A percentile compares a stretch with the other conserved stretches of the same genome.
These are phyloP conservation scores for Amblyteles armatorius DNA, from an alignment of 2,888 invertebrate species.

Conservation along the genomic window DNA sequence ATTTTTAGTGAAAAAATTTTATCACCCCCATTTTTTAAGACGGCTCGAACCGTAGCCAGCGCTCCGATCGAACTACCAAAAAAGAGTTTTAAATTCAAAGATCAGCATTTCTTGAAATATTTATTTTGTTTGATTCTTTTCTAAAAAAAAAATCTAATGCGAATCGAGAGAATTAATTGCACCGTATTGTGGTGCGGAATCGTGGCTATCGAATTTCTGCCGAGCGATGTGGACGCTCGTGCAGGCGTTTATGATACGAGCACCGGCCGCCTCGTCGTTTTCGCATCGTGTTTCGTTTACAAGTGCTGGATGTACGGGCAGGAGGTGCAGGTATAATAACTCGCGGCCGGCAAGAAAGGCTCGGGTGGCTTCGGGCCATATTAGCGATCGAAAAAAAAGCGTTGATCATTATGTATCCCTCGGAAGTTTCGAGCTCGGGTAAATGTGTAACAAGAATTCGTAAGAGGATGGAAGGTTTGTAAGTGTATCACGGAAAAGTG, in stretches of 20 bases:
- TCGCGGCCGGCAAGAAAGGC: constrained; percentile 1
- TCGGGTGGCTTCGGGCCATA: background rate
- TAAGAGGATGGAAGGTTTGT: constrained; percentile 8
- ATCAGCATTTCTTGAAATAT: background rate
- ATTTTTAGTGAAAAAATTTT: background rate
- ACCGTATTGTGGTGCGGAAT: constrained; percentile 17
- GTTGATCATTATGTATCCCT: constrained; percentile 17
- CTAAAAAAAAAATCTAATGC: constrained; percentile 19
- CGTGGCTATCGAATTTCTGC: constrained; percentile 36
- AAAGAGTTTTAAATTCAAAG: background rate
- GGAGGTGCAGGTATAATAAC: background rate
- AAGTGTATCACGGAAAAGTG: background rate
- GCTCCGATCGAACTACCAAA: too few species aligned
- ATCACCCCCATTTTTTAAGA: too few species aligned
- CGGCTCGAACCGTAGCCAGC: too few species aligned
- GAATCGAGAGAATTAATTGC: constrained; percentile 4
- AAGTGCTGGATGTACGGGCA: background rate
- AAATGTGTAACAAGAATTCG: constrained; percentile 18
- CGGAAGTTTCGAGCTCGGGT: constrained; percentile 12
- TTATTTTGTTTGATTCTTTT: background rate
- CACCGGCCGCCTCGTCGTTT: constrained; percentile 17
- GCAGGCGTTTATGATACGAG: constrained; percentile 28
- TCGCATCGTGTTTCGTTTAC: constrained; percentile 21
- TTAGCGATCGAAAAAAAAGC: constrained; percentile 30
- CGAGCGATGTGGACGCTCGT: constrained; percentile 12